Conservation (phyloP, 2,113 vertebrate species). For the Crotalus viridis region DNA sequence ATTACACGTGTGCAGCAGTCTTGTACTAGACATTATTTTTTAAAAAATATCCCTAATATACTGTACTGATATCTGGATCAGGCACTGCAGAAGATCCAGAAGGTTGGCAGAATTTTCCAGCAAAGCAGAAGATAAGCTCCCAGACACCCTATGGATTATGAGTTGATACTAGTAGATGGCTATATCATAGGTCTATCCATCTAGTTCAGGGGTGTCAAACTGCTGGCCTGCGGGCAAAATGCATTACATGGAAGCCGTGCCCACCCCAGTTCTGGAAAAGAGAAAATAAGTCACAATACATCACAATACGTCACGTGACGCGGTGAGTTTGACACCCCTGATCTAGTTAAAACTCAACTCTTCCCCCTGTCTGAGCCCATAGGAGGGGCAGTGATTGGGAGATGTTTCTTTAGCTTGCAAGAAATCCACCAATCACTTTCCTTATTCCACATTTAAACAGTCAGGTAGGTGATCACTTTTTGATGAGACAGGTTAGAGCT, state of each 20-base stretch:
- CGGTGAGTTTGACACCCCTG: too few species aligned
- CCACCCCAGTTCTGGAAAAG: too few species aligned
- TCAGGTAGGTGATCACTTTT: neutral
- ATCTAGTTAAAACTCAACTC: neutral
- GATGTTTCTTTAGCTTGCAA: neutral
- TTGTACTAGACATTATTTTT: neutral
- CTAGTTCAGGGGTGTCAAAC: neutral
- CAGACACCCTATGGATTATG: neutral
- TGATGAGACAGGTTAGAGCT: neutral
- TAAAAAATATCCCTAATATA: neutral
- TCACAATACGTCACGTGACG: too few species aligned
- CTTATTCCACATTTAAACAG: neutral
- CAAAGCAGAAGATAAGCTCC: neutral
- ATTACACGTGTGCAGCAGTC: neutral
- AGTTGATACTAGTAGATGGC: neutral
- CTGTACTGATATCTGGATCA: neutral
- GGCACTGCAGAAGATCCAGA: neutral
- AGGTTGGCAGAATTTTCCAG: neutral
- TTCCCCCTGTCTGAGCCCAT: neutral
- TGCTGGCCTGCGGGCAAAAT: too few species aligned
- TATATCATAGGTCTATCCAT: neutral
- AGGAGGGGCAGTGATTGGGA: neutral
- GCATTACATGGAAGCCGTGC: too few species aligned
- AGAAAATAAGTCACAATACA: too few species aligned
- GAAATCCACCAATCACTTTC: neutral